phyloP scores from a whole-genome alignment of 2,888 invertebrate species.

The Patella depressa region DNA sequence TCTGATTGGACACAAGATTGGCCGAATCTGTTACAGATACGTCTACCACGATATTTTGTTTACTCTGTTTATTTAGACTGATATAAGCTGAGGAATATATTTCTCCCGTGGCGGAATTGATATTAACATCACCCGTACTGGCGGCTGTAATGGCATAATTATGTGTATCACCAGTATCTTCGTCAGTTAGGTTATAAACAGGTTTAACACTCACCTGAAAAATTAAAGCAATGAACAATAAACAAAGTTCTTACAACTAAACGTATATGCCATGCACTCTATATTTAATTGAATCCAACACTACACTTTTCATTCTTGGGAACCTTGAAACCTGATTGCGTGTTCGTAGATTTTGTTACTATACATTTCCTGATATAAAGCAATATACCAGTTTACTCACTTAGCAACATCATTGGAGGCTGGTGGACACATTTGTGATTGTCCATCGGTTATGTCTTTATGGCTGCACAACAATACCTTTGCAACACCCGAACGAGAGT shows the following conservation, averaged over 20 bases:
- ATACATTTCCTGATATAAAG: not conserved
- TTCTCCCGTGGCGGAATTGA: not conserved
- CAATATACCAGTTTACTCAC: too few relatives aligned
- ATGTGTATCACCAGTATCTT: not conserved
- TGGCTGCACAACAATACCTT: too few relatives aligned
- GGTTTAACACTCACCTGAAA: not conserved
- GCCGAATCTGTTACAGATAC: not conserved
- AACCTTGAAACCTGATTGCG: too few relatives aligned
- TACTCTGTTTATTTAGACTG: not conserved
- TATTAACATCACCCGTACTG: not conserved
- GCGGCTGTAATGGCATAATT: not conserved
- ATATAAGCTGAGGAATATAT: not conserved
- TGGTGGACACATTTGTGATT: too few relatives aligned
- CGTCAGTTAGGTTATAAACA: not conserved
- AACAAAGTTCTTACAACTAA: too few relatives aligned
- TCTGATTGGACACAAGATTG: not conserved
- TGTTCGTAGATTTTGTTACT: not conserved
- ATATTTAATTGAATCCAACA: too few relatives aligned
- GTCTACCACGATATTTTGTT: not conserved
- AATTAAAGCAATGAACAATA: not conserved
- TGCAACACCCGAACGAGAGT: too few relatives aligned
- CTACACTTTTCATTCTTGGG: too few relatives aligned
- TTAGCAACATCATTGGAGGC: too few relatives aligned
- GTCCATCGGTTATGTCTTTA: too few relatives aligned
- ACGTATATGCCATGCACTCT: too few relatives aligned